These are phyloP conservation scores for Strix occidentalis DNA, from an alignment of 2,797 vertebrate species.

Conservation along the genomic window DNA sequence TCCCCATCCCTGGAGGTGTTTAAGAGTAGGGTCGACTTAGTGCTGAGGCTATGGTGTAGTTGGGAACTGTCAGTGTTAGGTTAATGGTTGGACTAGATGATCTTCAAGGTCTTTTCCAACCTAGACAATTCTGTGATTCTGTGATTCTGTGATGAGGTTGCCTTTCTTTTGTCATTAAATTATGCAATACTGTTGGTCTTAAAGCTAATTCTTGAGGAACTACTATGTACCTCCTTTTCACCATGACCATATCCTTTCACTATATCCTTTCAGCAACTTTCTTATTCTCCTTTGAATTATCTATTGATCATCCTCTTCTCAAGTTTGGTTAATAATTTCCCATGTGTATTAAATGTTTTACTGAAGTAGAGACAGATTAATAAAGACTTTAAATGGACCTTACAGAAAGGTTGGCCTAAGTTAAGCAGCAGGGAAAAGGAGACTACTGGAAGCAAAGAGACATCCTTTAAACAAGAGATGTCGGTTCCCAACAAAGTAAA, in stretches of 20 bases:
- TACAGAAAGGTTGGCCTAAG: neutral
- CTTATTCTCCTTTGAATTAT: neutral
- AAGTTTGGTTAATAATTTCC: neutral
- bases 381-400: neutral
- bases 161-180: neutral
- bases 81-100: no score
- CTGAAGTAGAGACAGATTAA: neutral
- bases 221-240: fast-evolving
- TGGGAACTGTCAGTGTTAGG: no score
- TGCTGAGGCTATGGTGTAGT: no score
- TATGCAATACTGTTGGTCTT: neutral
- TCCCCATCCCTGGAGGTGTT: no score
- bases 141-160: neutral
- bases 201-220: neutral
- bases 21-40: no score
- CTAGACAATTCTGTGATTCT: no score
- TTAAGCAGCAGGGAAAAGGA: neutral
- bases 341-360: neutral
- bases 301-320: neutral
- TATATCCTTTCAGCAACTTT: neutral
- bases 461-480: neutral
- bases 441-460: neutral
- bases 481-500: neutral
- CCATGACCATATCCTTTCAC: neutral
- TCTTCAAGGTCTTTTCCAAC: no score